phyloP scores from a whole-genome alignment of 2,797 vertebrate genomes.

The Gymnopithys bicolor region DNA sequence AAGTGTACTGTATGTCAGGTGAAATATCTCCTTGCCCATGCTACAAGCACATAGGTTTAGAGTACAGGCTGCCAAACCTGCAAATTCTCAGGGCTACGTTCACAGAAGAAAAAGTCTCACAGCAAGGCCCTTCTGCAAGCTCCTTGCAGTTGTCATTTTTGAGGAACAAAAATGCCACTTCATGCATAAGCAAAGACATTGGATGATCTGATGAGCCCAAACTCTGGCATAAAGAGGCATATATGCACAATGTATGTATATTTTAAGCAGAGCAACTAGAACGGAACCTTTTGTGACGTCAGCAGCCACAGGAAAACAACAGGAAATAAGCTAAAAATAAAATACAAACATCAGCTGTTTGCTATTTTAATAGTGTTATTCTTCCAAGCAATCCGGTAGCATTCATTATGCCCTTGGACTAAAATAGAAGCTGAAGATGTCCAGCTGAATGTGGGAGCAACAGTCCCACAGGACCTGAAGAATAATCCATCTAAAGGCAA shows the following conservation, averaged over 20 bases:
- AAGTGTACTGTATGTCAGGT: neutral
- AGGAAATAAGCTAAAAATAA: slow-evolving; percentile 56
- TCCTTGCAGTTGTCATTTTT: neutral
- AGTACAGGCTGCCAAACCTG: neutral
- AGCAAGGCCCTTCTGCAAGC: neutral
- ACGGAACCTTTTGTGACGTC: slow-evolving; percentile 32
- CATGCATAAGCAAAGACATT: neutral
- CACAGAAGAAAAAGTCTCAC: neutral
- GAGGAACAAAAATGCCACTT: neutral
- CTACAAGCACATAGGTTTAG: neutral
- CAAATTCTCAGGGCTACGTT: neutral
- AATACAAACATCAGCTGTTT: neutral
- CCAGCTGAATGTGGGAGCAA: neutral
- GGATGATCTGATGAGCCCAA: neutral
- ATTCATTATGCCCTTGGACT: neutral
- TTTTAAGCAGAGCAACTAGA: neutral
- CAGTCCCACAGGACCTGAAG: neutral
- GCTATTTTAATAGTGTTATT: slow-evolving; percentile 5
- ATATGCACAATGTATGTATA: neutral
- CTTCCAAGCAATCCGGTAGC: neutral
- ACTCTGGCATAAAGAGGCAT: neutral
- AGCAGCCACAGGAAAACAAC: neutral
- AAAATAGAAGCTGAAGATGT: slow-evolving; percentile 16
- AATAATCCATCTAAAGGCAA: neutral
- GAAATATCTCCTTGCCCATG: neutral